These are phyloP conservation scores for Enteromius fasciolatus DNA, from an alignment of 2,797 vertebrate species.

Conservation along the genomic window DNA sequence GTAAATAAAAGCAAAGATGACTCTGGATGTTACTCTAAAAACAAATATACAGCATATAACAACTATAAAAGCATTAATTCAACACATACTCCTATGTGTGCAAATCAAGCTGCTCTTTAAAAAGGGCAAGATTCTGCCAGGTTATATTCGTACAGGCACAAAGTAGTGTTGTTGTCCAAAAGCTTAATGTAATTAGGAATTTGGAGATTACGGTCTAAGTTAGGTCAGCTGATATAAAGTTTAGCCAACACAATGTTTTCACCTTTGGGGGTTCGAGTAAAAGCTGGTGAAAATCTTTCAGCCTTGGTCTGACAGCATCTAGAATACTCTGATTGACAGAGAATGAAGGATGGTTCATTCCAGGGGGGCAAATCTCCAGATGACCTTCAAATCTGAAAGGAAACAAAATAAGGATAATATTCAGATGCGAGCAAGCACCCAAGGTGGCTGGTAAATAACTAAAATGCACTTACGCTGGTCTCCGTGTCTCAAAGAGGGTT, in stretches of 20 bases:
- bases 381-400: conserved; percentile 93
- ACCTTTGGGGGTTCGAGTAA: conserved; percentile 97
- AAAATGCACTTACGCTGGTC: conserved; percentile 88
- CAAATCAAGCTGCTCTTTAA: not conserved
- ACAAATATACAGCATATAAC: not conserved
- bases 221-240: conserved; percentile 32
- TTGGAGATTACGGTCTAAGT: conserved; percentile 19
- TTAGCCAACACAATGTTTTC: not conserved
- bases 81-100: not conserved
- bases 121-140: not conserved
- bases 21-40: not conserved
- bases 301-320: conserved; percentile 91
- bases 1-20: not conserved
- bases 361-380: conserved; percentile 91
- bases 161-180: conserved; percentile 13
- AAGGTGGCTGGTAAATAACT: too few species aligned
- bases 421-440: conserved; percentile 11
- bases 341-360: conserved; percentile 91
- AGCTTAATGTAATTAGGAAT: conserved; percentile 36
- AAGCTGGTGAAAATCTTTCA: conserved; percentile 95
- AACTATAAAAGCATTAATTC: not conserved
- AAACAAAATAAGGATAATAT: not conserved
- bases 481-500: conserved; percentile 94
- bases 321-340: conserved; percentile 94
- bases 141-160: conserved; percentile 12